Evolutionary conservation across 2,113 vertebrate genomes (phyloP).

Genomic region (Garra rufa): DNA sequence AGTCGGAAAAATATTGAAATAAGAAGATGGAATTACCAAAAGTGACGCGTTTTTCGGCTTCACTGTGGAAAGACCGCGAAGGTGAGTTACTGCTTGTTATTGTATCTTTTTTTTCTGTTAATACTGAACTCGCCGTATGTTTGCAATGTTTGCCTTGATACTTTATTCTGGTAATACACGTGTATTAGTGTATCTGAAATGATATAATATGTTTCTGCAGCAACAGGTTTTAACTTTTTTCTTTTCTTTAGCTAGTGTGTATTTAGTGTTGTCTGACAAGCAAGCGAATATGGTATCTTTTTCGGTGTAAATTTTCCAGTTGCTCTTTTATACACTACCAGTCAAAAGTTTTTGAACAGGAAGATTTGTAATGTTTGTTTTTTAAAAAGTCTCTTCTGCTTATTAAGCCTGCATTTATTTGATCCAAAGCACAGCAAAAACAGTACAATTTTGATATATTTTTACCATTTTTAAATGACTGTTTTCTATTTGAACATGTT

Average conservation of each 20-base stretch:
- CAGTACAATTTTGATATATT: too few species aligned
- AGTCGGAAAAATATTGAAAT: not conserved
- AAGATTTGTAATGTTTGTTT: too few species aligned
- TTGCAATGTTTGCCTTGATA: not conserved
- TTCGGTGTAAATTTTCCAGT: not conserved
- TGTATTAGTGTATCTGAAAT: not conserved
- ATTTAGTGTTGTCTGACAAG: not conserved
- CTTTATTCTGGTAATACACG: not conserved
- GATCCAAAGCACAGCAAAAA: too few species aligned
- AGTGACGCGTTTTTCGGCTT: not conserved
- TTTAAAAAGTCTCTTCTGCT: too few species aligned
- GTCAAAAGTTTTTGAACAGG: too few species aligned
- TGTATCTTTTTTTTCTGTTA: not conserved
- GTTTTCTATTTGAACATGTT: too few species aligned
- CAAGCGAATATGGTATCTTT: not conserved
- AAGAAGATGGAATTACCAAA: not conserved
- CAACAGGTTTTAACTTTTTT: not conserved
- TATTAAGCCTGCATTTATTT: too few species aligned
- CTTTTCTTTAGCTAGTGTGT: not conserved
- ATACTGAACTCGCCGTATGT: not conserved
- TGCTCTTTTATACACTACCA: not conserved
- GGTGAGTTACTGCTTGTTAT: not conserved
- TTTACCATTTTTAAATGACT: too few species aligned
- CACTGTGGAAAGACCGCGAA: not conserved
- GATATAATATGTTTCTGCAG: not conserved